phyloP scores from a whole-genome alignment of 2,888 invertebrate species.

The Ophioninae sp. region DNA sequence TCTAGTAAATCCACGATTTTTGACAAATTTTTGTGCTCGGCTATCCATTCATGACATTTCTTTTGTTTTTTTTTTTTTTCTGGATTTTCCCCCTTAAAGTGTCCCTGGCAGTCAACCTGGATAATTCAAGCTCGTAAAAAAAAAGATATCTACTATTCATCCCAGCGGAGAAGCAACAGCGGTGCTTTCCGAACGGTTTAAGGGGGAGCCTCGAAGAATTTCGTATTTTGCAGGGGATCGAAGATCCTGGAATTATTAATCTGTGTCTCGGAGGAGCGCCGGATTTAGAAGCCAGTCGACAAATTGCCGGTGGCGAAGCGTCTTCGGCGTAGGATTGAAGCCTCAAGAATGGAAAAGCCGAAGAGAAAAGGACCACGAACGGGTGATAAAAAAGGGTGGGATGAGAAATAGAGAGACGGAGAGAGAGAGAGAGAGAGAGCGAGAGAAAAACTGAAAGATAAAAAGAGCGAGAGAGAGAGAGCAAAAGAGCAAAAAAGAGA shows the following conservation, averaged over 20 bases:
- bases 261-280: conserved; percentile 18
- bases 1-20: no score
- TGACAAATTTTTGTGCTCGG: no score
- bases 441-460: conserved; percentile 32
- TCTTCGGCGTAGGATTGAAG: conserved; percentile 31
- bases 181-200: conserved; percentile 2
- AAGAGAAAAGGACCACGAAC: conserved; percentile 1
- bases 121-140: conserved; percentile 1
- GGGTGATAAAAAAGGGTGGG: neutral
- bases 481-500: no score
- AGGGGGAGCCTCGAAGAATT: neutral
- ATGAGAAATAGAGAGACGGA: neutral
- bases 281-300: conserved; percentile 47
- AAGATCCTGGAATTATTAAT: neutral
- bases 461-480: no score
- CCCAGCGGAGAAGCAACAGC: neutral
- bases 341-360: neutral
- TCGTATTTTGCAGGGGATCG: neutral
- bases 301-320: conserved; percentile 48
- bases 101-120: neutral
- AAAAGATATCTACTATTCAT: neutral
- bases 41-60: no score
- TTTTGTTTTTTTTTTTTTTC: no score
- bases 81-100: neutral
- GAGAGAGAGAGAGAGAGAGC: conserved; percentile 15